Evolutionary conservation across 1,140 invertebrate genomes (phyloP).

Genomic region (Spodoptera litura): DNA sequence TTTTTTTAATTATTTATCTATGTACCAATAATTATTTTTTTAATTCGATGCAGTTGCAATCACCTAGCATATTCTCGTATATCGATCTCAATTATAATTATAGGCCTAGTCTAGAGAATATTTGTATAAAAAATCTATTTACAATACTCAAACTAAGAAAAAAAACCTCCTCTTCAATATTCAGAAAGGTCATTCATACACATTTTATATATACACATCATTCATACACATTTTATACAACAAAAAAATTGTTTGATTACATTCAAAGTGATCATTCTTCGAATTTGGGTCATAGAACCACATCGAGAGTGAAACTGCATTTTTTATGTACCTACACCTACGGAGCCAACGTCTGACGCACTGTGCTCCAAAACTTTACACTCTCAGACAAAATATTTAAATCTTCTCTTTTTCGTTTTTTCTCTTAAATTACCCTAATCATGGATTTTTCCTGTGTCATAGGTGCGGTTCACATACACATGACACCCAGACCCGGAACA

Average conservation of each 20-base stretch:
- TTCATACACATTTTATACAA: not conserved
- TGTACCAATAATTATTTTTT: not conserved
- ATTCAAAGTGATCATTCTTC: slow-evolving; percentile 21
- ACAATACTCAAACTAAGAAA: too few relatives aligned
- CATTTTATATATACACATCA: too few relatives aligned
- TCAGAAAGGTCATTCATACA: not conserved
- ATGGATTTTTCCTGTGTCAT: too few relatives aligned
- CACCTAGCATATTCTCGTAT: too few relatives aligned
- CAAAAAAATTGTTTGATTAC: not conserved
- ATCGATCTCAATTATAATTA: too few relatives aligned
- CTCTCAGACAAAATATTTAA: slow-evolving; percentile 31
- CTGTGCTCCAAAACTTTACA: slow-evolving; percentile 30
- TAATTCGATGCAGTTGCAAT: too few relatives aligned
- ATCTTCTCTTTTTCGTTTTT: too few relatives aligned
- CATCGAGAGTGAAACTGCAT: slow-evolving; percentile 62
- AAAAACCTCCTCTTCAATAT: not conserved
- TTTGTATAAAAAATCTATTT: too few relatives aligned
- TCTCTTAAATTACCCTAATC: too few relatives aligned
- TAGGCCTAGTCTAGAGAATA: too few relatives aligned
- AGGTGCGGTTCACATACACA: too few relatives aligned
- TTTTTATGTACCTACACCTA: slow-evolving; percentile 56
- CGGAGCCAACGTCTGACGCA: slow-evolving; percentile 15
- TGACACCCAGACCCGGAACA: too few relatives aligned
- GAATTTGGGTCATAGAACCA: slow-evolving; percentile 51
- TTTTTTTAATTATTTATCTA: not conserved